Percentiles rank a stretch among this genome's conserved stretches.
phyloP scores from a whole-genome alignment of 1,140 invertebrate species.

The Colletes latitarsis region DNA sequence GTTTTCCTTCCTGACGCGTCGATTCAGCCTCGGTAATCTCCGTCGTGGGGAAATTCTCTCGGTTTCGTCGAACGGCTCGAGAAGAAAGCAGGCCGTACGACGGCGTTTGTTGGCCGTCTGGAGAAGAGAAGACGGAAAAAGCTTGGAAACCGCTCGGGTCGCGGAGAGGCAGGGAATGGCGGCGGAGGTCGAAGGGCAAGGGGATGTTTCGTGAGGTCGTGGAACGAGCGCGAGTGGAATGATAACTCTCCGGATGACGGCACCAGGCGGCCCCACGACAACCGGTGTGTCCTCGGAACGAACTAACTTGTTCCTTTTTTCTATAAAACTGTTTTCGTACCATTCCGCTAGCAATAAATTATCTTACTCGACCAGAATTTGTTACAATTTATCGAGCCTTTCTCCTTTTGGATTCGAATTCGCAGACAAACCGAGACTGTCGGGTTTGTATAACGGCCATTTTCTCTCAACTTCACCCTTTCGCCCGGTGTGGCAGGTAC shows the following conservation, averaged over 20 bases:
- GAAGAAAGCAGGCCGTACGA: background rate
- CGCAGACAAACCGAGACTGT: too few species aligned
- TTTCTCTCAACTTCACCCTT: too few species aligned
- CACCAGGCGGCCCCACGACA: background rate
- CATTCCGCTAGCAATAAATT: too few species aligned
- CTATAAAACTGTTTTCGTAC: background rate
- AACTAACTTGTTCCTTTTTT: background rate
- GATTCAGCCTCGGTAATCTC: background rate
- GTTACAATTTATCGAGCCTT: too few species aligned
- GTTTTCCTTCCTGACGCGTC: background rate
- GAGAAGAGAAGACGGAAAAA: too few species aligned
- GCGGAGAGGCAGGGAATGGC: background rate
- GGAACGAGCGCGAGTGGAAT: background rate
- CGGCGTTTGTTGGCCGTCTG: background rate
- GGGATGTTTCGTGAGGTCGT: conserved; percentile 25
- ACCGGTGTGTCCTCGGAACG: background rate
- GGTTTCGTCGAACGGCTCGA: background rate
- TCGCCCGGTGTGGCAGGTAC: too few species aligned
- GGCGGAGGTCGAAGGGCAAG: conserved; percentile 8
- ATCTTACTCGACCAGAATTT: background rate
- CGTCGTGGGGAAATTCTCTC: background rate
- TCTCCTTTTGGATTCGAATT: too few species aligned
- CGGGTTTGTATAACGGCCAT: too few species aligned
- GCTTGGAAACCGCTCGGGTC: background rate
- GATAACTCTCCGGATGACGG: conserved; percentile 22